Conservation (phyloP, 1,140 invertebrate species). For the Lepidurus apus region DNA sequence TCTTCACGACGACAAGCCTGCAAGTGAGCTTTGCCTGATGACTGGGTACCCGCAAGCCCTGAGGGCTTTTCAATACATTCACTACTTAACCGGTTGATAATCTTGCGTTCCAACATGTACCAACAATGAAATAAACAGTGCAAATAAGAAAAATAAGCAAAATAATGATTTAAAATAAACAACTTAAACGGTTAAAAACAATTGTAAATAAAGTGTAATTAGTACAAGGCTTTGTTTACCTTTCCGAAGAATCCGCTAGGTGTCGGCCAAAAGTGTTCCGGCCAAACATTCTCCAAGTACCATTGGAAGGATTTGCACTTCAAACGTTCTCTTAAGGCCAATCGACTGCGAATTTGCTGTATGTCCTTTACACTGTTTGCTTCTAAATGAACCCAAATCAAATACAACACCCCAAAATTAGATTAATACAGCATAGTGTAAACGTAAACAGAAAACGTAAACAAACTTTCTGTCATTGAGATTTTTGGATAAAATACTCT, state of each 20-base stretch:
- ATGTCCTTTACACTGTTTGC: slow-evolving; percentile 54
- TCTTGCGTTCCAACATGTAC: not conserved
- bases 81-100: slow-evolving; percentile 50
- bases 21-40: slow-evolving; percentile 58
- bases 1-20: slow-evolving; percentile 52
- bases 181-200: slow-evolving; percentile 37
- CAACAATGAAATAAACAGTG: slow-evolving; percentile 19
- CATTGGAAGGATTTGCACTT: slow-evolving; percentile 86
- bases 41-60: slow-evolving; percentile 51
- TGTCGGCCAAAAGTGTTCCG: slow-evolving; percentile 80
- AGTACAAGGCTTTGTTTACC: slow-evolving; percentile 45
- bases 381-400: slow-evolving; percentile 45
- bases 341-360: slow-evolving; percentile 64
- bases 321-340: slow-evolving; percentile 66
- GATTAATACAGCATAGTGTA: too few relatives aligned
- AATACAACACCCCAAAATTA: not conserved
- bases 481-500: too few relatives aligned
- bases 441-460: too few relatives aligned
- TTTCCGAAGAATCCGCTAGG: slow-evolving; percentile 74
- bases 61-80: slow-evolving; percentile 58
- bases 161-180: slow-evolving; percentile 11
- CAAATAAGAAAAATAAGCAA: slow-evolving; percentile 25
- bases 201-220: too few relatives aligned
- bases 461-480: too few relatives aligned
- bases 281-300: slow-evolving; percentile 86